Base-by-base conservation (phyloP, 1,140 invertebrate genomes). In the Oppia nitens region DNA sequence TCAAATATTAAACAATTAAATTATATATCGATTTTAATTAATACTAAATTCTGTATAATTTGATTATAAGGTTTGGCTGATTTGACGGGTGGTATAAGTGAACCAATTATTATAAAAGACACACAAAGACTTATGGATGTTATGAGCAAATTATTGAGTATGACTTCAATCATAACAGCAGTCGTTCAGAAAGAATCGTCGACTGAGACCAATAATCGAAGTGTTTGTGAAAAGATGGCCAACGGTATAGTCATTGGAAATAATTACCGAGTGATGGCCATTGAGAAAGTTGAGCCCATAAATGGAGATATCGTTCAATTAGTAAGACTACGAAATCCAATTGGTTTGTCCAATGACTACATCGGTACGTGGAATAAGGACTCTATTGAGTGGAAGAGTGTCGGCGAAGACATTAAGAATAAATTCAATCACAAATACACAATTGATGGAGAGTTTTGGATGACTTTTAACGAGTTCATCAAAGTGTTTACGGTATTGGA, bases 1-100 rank as follows among this genome's bases (percentile, higher is more conserved):
- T 40, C 17, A 17, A 17, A 6, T 40, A 40, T 9, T 40, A 40
- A 9, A 9, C 32, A 6, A 40, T 17, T 40, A 9, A 6, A 40
- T 17, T 40, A 9, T 9, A 9, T 17, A 40, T 9, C 6, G 17
- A 40, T 40, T 40, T 17, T 40, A 40, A 9, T 40, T 17, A 6
- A 40, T 40, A n/a, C n/a, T n/a, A n/a, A n/a, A n/a, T n/a, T n/a
- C n/a, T n/a, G n/a, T n/a, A n/a, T n/a, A n/a, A n/a, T n/a, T n/a
- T n/a, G n/a, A n/a, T 40, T 9, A 9, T 40, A 92, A 67, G 87
- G 87, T 2, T 71, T 93, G 29, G 85, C 86, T 0, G 87, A 93
- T 72, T 74, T 93, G 0, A 89, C 88, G 0, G 87, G 87, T 4
- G 87, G 88, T 2, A 85, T 91, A 47, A 87, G 86, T 0, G 87